phyloP scores from a whole-genome alignment of 2,113 vertebrate species.

The Sapayoa aenigma region DNA sequence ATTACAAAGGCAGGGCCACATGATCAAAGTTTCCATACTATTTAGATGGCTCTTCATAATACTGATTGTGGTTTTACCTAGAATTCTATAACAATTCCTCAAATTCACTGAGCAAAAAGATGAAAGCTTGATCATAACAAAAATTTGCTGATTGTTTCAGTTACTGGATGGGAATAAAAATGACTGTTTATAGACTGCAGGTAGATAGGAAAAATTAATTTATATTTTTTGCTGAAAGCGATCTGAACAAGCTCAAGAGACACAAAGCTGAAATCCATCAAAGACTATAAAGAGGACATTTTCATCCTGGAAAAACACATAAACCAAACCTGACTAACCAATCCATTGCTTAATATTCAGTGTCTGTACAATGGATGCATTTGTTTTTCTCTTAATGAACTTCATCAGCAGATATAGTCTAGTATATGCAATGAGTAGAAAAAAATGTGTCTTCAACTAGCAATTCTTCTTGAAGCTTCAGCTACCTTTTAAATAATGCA shows the following conservation, averaged over 20 bases:
- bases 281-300: background rate
- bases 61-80: background rate
- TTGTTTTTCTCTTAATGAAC: background rate
- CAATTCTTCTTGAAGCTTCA: background rate
- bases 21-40: background rate
- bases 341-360: background rate
- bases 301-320: background rate
- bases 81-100: background rate
- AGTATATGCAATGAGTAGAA: background rate
- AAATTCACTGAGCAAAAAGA: background rate
- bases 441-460: background rate
- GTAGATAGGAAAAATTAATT: background rate
- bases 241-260: background rate
- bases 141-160: background rate
- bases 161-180: background rate
- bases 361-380: background rate
- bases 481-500: background rate
- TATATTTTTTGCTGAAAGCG: background rate
- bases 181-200: background rate
- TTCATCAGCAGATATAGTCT: background rate
- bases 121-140: background rate
- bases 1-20: background rate
- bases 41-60: background rate
- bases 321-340: background rate
- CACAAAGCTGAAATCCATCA: background rate